These are phyloP conservation scores for Chiloscyllium plagiosum DNA, from an alignment of 2,113 vertebrate genomes.

Conservation along the genomic window DNA sequence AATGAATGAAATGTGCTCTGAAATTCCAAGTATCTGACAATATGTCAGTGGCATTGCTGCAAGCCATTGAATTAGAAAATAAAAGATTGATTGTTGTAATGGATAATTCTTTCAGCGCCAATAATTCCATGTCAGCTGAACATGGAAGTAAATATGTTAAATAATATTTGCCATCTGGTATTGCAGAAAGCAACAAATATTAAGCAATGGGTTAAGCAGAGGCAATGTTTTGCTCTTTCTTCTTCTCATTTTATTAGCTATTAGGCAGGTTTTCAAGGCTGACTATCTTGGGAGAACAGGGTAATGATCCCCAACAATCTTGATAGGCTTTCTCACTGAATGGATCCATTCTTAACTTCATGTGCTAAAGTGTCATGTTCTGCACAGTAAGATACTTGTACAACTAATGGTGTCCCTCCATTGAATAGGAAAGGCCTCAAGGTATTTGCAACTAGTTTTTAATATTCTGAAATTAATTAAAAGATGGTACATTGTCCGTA, in stretches of 20 bases:
- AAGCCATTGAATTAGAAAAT: constrained; percentile 59
- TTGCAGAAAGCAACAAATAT: neutral
- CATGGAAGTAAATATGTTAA: constrained; percentile 44
- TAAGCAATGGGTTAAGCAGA: neutral
- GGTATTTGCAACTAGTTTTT: neutral
- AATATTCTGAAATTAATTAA: constrained; percentile 23
- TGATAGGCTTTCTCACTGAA: neutral
- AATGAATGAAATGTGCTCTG: constrained; percentile 70
- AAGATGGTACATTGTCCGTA: neutral
- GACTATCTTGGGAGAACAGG: neutral
- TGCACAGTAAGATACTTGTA: neutral
- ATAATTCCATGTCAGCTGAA: constrained; percentile 55
- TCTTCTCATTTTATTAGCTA: neutral
- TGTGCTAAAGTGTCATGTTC: neutral
- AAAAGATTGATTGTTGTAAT: constrained; percentile 66
- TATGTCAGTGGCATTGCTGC: constrained; percentile 69
- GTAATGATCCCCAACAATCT: neutral
- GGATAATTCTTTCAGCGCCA: constrained; percentile 63
- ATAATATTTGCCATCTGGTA: constrained; percentile 54
- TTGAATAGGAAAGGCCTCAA: neutral
- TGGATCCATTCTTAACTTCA: neutral
- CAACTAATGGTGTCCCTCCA: neutral
- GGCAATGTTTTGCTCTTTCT: neutral
- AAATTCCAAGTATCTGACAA: constrained; percentile 67
- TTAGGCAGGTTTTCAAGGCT: neutral